These are phyloP conservation scores for Amblyopsis rosae DNA, from an alignment of 2,113 vertebrate genomes.

Conservation along the genomic window DNA sequence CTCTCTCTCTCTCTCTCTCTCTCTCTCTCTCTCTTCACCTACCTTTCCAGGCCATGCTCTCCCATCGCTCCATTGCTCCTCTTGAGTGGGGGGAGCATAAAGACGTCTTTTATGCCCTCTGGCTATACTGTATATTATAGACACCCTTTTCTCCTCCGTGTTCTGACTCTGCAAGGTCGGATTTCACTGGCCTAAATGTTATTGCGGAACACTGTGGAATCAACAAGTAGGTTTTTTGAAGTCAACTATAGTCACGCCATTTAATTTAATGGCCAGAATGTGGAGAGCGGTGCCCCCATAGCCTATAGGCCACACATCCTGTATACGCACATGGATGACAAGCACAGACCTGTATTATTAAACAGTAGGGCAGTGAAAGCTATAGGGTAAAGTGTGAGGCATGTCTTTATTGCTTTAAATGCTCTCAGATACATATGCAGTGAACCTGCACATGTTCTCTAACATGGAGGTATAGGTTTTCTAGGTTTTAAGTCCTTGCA, in stretches of 20 bases:
- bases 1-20: background rate
- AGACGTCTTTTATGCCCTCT: constrained; percentile 57
- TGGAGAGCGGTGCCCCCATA: constrained; percentile 2
- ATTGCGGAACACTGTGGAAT: constrained; percentile 33
- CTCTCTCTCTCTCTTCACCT: background rate
- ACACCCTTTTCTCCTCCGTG: no score
- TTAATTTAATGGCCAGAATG: constrained; percentile 22
- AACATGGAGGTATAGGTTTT: no score
- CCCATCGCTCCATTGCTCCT: background rate
- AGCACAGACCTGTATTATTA: no score
- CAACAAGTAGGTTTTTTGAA: constrained; percentile 47
- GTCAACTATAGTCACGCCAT: constrained; percentile 25
- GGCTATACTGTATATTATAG: no score
- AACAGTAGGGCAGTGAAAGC: no score
- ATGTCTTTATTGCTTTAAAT: no score
- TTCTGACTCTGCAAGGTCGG: no score
- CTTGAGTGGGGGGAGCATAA: constrained; percentile 42
- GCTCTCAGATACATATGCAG: no score
- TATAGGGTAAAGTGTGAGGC: no score
- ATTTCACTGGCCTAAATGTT: constrained; percentile 42
- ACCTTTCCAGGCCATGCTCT: background rate
- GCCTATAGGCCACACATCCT: no score
- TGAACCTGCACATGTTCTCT: constrained; percentile 4
- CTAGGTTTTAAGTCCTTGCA: no score
- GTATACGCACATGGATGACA: no score